These are phyloP conservation scores for Luperina testacea DNA, from an alignment of 2,888 invertebrate species.

Conservation along the genomic window DNA sequence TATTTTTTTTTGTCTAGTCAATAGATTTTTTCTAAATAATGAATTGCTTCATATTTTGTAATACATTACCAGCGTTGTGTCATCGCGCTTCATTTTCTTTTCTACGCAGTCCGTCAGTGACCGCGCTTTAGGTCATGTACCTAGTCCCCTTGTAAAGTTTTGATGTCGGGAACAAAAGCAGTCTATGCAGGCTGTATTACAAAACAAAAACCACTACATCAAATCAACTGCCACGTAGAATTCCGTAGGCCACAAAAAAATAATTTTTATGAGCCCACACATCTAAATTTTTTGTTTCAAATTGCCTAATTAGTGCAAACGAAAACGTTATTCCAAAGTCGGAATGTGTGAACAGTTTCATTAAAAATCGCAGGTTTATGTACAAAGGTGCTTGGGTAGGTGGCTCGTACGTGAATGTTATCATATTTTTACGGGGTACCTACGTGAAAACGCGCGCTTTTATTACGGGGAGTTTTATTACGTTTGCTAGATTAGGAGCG, in stretches of 20 bases:
- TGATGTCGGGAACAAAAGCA: neutral
- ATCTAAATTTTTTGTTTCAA: constrained; percentile 73
- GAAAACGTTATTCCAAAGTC: constrained; percentile 64
- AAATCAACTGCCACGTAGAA: constrained; percentile 26
- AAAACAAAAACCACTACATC: constrained; percentile 20
- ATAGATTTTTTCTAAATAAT: too few species aligned
- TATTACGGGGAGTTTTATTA: constrained; percentile 87
- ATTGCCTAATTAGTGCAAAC: constrained; percentile 72
- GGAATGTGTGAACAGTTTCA: constrained; percentile 63
- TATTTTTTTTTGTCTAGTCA: too few species aligned
- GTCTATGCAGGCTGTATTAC: neutral
- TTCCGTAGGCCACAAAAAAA: constrained; percentile 51
- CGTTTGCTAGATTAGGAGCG: constrained; percentile 86
- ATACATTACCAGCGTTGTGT: too few species aligned
- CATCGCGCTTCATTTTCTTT: too few species aligned
- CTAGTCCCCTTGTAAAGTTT: too few species aligned
- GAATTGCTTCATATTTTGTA: too few species aligned
- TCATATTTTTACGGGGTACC: constrained; percentile 89
- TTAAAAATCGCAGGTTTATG: constrained; percentile 64
- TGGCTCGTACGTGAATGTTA: constrained; percentile 85
- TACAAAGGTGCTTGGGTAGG: constrained; percentile 50
- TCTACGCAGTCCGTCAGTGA: too few species aligned
- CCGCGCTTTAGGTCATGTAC: too few species aligned
- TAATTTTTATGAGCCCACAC: constrained; percentile 64
- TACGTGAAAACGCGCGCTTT: constrained; percentile 88